These are phyloP conservation scores for Dolomedes plantarius DNA, from an alignment of 2,888 invertebrate genomes.

Conservation along the genomic window DNA sequence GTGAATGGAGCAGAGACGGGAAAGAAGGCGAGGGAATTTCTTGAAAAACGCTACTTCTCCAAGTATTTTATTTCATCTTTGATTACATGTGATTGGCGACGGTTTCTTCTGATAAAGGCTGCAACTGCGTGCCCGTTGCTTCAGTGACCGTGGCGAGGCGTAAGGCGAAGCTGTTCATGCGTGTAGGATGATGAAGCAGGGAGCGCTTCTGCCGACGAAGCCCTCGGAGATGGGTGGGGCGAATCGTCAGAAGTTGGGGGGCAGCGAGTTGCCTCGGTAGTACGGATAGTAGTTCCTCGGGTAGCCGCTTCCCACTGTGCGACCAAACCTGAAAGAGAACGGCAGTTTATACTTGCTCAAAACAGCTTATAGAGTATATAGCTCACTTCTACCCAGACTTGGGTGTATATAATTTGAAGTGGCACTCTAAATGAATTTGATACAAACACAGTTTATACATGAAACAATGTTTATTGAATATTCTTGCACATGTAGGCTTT, in stretches of 20 bases:
- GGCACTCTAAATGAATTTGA: too few species aligned
- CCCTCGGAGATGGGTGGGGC: neutral
- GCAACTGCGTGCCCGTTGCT: neutral
- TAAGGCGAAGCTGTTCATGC: neutral
- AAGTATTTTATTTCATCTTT: neutral
- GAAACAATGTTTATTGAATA: too few species aligned
- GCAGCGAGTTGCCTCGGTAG: constrained; percentile 32
- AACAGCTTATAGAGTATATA: too few species aligned
- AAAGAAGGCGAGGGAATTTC: too few species aligned
- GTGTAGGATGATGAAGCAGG: neutral
- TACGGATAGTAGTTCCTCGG: constrained; percentile 54
- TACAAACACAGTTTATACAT: too few species aligned
- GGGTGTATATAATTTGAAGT: too few species aligned
- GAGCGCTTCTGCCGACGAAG: neutral
- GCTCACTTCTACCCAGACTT: too few species aligned
- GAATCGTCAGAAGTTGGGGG: constrained; percentile 50
- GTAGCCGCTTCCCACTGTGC: constrained; percentile 42
- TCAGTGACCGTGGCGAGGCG: neutral
- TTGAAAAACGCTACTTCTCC: too few species aligned
- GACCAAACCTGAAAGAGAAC: constrained; percentile 46
- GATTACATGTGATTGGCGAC: constrained; percentile 29
- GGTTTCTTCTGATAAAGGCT: constrained; percentile 59
- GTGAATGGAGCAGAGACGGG: too few species aligned
- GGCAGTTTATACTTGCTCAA: neutral
- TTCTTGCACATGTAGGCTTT: too few species aligned